Base-by-base conservation (phyloP, 2,888 invertebrate genomes). In the Cosmorhoe ocellata region DNA sequence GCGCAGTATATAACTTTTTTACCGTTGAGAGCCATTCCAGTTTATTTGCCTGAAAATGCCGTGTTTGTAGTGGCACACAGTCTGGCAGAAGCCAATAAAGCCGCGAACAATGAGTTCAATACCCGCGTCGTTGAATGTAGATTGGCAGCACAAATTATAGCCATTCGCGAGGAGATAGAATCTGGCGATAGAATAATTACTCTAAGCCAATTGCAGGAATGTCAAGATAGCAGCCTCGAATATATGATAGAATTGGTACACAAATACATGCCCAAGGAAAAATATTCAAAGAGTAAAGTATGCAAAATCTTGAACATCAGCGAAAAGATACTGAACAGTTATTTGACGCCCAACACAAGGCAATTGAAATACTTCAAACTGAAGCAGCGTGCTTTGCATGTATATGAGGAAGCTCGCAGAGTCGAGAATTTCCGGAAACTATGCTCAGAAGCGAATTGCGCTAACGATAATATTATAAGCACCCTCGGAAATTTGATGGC, bases 11-110 rank as follows among this genome's bases (percentile, higher is more conserved):
- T 99, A 63, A 96, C 98, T 68, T 99, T 99, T 90, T 93, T 96
- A 71, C 99, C 99, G 0, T 82, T 99, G 47, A 91, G 92, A 54
- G 94, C 95, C 3, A 91, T 91, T 26, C 93, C 96, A 53, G 93
- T 99, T n/a, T 86, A 84, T 3, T 83, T 99, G 45, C 99, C 99
- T 0, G 79, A 91, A 52, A 94, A 94, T 55, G 96, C 95, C 9
- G 93, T 94, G 26, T 99, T 99, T 84, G 97, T 99, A 1, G 96
- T 99, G 48, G 96, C 97, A 30, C 98, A 99, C 80, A 97, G 97
- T 76, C 84, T 96, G 58, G 94, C 94, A 0, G 94, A 95, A 78
- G 93, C 96, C 59, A 98, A 99, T 82, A 99, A 99, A 91, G 99
- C 99, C 7, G 97, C 98, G 9, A 96, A 97, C 0, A 92, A 93